Evolutionary conservation across 2,113 vertebrate genomes (phyloP).

Genomic region (Antechinus stuartii): DNA sequence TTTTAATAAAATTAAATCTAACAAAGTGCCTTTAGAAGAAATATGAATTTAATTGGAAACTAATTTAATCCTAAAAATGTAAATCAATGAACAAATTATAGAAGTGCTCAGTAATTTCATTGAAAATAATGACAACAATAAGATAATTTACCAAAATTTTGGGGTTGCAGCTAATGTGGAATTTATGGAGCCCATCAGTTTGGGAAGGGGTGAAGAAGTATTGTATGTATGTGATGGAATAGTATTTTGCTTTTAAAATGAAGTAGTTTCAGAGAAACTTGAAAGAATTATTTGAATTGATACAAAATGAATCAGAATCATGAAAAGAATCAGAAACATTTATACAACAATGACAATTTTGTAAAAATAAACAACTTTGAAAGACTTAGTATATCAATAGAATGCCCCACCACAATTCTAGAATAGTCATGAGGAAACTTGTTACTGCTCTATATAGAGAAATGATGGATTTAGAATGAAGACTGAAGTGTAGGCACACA

Average conservation of each 20-base stretch:
- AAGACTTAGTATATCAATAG: background rate
- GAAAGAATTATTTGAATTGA: background rate
- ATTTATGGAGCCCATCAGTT: background rate
- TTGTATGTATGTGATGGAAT: background rate
- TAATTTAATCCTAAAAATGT: background rate
- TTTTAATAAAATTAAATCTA: background rate
- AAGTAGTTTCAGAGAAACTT: background rate
- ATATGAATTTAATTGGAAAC: too few species aligned
- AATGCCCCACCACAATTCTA: background rate
- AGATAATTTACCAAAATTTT: background rate
- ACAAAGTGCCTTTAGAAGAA: too few species aligned
- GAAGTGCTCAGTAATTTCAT: background rate
- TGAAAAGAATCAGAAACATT: background rate
- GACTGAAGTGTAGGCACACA: background rate
- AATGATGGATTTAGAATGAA: background rate
- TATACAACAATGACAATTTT: background rate
- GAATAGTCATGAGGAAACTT: background rate
- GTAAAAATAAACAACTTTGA: background rate
- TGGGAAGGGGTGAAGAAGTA: background rate
- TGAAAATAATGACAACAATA: background rate
- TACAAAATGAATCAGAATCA: background rate
- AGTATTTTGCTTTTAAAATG: background rate
- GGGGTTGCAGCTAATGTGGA: background rate
- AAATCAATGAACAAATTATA: background rate
- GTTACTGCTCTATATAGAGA: background rate